phyloP scores from a whole-genome alignment of 2,113 vertebrate species.

The Ailurus styani region DNA sequence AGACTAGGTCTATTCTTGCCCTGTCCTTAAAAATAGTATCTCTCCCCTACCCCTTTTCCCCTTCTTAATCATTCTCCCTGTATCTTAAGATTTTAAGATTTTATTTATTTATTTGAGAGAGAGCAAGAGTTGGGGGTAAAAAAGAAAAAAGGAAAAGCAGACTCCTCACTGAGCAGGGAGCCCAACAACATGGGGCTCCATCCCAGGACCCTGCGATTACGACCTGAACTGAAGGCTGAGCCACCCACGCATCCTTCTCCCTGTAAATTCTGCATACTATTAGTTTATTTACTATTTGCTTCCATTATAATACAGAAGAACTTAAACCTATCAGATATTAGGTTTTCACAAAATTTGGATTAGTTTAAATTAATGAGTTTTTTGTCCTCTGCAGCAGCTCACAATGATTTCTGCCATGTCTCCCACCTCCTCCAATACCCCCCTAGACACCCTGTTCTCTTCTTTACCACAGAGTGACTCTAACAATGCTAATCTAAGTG shows the following conservation, averaged over 20 bases:
- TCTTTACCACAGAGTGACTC: background rate
- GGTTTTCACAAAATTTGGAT: constrained; percentile 20
- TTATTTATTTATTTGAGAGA: background rate
- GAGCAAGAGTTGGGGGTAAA: background rate
- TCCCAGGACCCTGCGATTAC: background rate
- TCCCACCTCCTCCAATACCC: background rate
- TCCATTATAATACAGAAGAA: background rate
- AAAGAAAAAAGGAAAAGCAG: background rate
- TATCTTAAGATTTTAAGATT: background rate
- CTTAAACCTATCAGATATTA: background rate
- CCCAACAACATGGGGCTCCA: background rate
- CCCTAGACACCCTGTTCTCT: background rate
- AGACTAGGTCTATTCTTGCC: background rate
- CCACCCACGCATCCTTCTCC: background rate
- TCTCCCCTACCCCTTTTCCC: no score
- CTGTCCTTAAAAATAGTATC: background rate
- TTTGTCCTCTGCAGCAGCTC: background rate
- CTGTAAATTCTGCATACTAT: background rate
- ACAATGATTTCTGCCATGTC: background rate
- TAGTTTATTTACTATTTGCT: background rate
- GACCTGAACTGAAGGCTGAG: background rate
- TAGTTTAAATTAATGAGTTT: background rate
- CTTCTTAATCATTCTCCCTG: background rate
- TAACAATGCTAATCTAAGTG: background rate
- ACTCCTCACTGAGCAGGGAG: background rate